Evolutionary conservation across 2,888 invertebrate species (phyloP).

Genomic region (Archips crataeganus): DNA sequence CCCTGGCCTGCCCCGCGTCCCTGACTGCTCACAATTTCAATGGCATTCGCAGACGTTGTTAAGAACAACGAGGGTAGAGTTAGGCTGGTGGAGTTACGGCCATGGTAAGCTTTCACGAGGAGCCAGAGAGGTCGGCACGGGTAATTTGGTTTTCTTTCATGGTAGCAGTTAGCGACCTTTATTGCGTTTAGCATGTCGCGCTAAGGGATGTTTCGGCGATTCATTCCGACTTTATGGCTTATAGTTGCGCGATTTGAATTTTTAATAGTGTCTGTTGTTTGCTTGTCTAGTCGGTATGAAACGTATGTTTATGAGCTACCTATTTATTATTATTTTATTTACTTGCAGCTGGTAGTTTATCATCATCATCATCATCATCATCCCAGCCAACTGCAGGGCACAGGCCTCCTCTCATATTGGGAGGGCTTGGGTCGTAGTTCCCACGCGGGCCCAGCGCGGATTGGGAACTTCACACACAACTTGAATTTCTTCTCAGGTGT

Average conservation of each 20-base stretch:
- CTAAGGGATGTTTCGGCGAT: constrained; percentile 57
- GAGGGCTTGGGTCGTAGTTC: too few species aligned
- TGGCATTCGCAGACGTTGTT: constrained; percentile 16
- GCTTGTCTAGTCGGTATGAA: constrained; percentile 21
- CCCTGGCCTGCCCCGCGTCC: constrained; percentile 55
- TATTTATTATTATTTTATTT: not conserved
- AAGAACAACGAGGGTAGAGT: constrained; percentile 47
- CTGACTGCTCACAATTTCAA: constrained; percentile 44
- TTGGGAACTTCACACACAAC: too few species aligned
- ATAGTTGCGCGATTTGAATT: constrained; percentile 36
- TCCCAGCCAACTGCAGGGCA: too few species aligned
- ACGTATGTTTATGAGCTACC: not conserved
- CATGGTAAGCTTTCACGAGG: constrained; percentile 59
- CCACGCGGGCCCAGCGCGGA: too few species aligned
- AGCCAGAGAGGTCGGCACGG: constrained; percentile 79
- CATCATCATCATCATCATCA: too few species aligned
- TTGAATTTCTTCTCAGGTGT: too few species aligned
- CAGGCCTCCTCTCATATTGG: too few species aligned
- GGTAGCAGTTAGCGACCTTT: constrained; percentile 75
- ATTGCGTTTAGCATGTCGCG: constrained; percentile 66
- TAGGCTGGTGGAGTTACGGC: constrained; percentile 49
- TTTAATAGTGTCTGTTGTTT: constrained; percentile 36
- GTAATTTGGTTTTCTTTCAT: constrained; percentile 81
- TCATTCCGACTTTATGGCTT: constrained; percentile 49
- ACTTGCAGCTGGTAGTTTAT: too few species aligned